These are phyloP conservation scores for Meghimatium bilineatum DNA, from an alignment of 2,888 invertebrate species.

Conservation along the genomic window DNA sequence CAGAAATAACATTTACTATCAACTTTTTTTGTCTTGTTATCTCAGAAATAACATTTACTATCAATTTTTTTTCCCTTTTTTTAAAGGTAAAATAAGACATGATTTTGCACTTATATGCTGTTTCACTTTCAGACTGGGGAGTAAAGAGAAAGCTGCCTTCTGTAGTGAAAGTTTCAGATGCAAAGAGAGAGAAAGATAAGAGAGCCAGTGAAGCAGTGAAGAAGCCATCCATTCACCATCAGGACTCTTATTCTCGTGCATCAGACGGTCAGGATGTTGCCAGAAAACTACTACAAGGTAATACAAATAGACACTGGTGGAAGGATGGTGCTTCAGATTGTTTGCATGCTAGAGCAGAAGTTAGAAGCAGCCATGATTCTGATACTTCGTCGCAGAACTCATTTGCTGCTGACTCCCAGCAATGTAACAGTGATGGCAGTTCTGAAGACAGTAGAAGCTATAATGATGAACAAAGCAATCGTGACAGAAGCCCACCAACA, in stretches of 20 bases:
- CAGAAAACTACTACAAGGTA: constrained; percentile 24
- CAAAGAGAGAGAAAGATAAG: neutral
- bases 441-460: constrained; percentile 22
- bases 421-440: constrained; percentile 6
- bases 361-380: neutral
- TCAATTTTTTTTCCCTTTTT: neutral
- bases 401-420: neutral
- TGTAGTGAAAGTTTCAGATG: neutral
- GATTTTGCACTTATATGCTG: constrained; percentile 5
- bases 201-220: constrained; percentile 11
- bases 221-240: neutral
- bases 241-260: constrained; percentile 27
- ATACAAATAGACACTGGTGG: constrained; percentile 11
- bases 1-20: no score
- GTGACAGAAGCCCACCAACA: neutral
- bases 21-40: no score
- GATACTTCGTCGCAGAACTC: constrained; percentile 19
- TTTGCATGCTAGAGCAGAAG: neutral
- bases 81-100: neutral
- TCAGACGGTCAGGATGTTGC: constrained; percentile 9
- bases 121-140: constrained; percentile 40
- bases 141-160: constrained; percentile 24
- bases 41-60: no score
- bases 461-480: neutral
- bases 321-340: constrained; percentile 4